phyloP scores from a whole-genome alignment of 2,113 vertebrate genomes.

The Gallinago media region DNA sequence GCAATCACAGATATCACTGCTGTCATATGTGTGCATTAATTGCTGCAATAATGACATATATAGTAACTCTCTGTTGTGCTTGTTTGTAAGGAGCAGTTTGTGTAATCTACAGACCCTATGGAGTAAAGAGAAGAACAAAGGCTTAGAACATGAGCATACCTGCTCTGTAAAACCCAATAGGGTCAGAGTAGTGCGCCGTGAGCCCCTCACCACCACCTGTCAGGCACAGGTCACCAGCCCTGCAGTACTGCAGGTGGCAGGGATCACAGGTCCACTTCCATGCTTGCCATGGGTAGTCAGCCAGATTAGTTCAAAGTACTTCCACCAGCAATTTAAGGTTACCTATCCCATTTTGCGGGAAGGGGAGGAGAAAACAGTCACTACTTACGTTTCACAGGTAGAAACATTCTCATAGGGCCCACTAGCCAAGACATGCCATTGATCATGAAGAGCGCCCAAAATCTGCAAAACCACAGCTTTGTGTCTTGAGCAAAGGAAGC shows the following conservation, averaged over 20 bases:
- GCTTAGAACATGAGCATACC: neutral
- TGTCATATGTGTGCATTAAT: neutral
- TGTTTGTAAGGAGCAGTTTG: neutral
- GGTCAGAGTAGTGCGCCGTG: neutral
- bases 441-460: neutral
- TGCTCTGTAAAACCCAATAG: neutral
- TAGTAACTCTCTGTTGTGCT: neutral
- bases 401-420: neutral
- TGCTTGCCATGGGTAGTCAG: rapidly evolving
- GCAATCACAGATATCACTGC: neutral
- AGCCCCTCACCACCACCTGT: neutral
- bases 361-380: neutral
- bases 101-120: neutral
- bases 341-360: neutral
- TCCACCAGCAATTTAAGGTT: neutral
- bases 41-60: neutral
- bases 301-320: neutral
- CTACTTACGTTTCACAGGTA: neutral
- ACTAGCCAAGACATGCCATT: neutral
- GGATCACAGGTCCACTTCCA: neutral
- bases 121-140: neutral
- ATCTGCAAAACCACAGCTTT: neutral
- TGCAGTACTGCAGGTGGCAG: neutral
- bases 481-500: neutral
- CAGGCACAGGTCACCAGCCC: neutral